These are phyloP conservation scores for Anolis carolinensis DNA, from an alignment of 2,113 vertebrate genomes.

Conservation along the genomic window DNA sequence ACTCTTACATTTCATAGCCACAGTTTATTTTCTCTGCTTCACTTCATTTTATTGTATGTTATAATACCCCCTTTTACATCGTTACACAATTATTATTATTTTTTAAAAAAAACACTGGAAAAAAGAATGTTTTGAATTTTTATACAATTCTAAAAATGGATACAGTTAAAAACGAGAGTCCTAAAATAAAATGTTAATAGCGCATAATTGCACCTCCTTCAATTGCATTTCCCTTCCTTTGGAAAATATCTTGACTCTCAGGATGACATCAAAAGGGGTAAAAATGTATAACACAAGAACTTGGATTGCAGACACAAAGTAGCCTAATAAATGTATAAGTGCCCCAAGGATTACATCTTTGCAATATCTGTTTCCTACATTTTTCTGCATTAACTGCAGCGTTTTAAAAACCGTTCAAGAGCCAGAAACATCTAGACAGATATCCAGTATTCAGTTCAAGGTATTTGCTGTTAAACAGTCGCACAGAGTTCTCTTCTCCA, in stretches of 20 bases:
- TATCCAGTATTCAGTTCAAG: conserved; percentile 16
- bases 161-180: not conserved
- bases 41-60: not conserved
- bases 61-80: too few species aligned
- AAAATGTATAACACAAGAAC: not conserved
- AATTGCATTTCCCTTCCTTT: not conserved
- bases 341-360: not conserved
- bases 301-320: not conserved
- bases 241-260: not conserved
- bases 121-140: not conserved
- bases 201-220: not conserved
- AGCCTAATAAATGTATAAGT: not conserved
- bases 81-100: not conserved
- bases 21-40: not conserved
- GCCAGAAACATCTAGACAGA: not conserved
- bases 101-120: not conserved
- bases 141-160: too few species aligned
- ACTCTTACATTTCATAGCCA: not conserved
- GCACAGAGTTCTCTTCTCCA: conserved; percentile 86
- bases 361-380: not conserved
- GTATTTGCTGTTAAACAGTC: conserved; percentile 73
- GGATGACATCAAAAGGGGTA: not conserved
- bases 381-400: not conserved
- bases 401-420: not conserved
- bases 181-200: not conserved